Base-by-base conservation (phyloP, 2,797 vertebrate genomes). In the Lutra lutra region DNA sequence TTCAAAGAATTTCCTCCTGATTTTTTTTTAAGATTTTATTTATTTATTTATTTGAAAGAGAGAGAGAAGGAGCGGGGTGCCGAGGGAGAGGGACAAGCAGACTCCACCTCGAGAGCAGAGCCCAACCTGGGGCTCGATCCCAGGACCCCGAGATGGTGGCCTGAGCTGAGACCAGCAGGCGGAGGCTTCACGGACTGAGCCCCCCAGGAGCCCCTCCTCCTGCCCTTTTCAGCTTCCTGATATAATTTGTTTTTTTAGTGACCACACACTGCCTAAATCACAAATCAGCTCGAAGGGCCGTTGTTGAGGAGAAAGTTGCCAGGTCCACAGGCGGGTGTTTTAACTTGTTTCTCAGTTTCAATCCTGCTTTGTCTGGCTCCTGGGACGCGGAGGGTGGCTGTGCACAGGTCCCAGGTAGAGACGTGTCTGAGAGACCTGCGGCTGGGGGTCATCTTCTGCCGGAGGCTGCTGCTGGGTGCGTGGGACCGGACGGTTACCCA, bases 381-480 rank as follows among this genome's bases (percentile, higher is more conserved):
- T 23, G 29, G 38, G 54, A 75, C 7, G 23, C 13, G 1, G 21
- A 25, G 20, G 8, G 23, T 23, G 14, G 7, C 29, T 11, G 38
- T 7, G 70, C n/a, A 13, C 8, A 25, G 56, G n/a, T 5, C 54
- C 23, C 20, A 29, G 51, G 68, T 15, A 40, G 51, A 10, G 18
- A 18, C 5, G 15, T 17, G 18, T 25, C 29, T 25, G 13, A 11
- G 15, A 17, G 29, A 5, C 13, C 38, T 4, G 4, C 0, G 38
- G 11, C 70, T n/a, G 35, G n/a, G 27, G 35, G 25, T 23, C n/a
- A 7, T 35, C 62, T 77, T 46, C 80, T 35, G 27, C 72, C 73
- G 27, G 5, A 15, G 6, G 11, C 73, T 64, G 29, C 12, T 6
- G 35, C 70, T 46, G 29, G 38, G 32, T 6, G 4, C 2, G 5